These are phyloP conservation scores for Hydra vulgaris DNA, from an alignment of 30 jellyfish, hydroid and myxozoan species.

Conservation along the genomic window DNA sequence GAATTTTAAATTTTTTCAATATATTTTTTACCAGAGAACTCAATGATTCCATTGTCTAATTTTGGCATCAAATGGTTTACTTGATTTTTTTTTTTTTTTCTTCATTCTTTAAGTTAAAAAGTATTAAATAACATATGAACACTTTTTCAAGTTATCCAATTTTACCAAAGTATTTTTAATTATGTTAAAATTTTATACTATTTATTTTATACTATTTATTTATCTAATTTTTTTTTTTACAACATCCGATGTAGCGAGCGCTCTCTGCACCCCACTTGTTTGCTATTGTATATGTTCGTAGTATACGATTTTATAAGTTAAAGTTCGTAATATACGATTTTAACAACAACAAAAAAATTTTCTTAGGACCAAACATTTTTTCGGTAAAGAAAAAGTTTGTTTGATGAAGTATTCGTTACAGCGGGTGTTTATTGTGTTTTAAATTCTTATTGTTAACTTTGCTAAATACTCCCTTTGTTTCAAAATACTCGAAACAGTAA, in stretches of 20 bases:
- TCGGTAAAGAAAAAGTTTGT: not conserved
- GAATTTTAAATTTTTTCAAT: not conserved
- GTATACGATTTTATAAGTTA: not conserved
- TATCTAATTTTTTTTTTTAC: not conserved
- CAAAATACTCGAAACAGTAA: too few relatives aligned
- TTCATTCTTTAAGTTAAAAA: not conserved
- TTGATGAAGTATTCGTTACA: too few relatives aligned
- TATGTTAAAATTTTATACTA: not conserved
- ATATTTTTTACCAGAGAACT: conserved; percentile 35
- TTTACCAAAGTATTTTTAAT: not conserved
- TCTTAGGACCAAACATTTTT: not conserved
- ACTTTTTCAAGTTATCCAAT: not conserved
- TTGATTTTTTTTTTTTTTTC: not conserved
- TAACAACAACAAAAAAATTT: too few relatives aligned
- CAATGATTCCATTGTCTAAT: conserved; percentile 66
- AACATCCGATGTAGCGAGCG: not conserved
- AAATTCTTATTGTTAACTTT: not conserved
- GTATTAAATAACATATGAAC: not conserved
- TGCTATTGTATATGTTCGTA: not conserved
- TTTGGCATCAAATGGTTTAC: conserved; percentile 80
- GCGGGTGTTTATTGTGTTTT: not conserved
- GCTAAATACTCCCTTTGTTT: too few relatives aligned
- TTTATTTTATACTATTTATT: too few relatives aligned
- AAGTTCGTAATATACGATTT: not conserved
- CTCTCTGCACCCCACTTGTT: not conserved